A percentile compares a stretch with the other conserved stretches of the same genome.
Conservation (phyloP, 2,888 invertebrate genomes). For the Epinotia brunnichana region DNA sequence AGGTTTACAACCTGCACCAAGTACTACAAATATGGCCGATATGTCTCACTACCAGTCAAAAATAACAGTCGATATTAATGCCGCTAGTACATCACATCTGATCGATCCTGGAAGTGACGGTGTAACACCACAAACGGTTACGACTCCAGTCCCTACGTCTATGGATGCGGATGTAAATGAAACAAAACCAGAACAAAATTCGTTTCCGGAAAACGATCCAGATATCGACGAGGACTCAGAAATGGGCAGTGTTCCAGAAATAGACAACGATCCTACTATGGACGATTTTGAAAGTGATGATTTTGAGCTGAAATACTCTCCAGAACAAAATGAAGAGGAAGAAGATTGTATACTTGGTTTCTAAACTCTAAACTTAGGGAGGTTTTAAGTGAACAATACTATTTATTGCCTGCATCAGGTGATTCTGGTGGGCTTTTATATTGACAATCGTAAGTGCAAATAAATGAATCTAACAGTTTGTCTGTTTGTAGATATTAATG, state of each 20-base stretch:
- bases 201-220: background rate
- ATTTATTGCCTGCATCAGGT: background rate
- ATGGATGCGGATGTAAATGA: background rate
- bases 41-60: constrained; percentile 2
- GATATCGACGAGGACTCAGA: background rate
- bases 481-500: no score
- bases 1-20: background rate
- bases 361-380: constrained; percentile 13
- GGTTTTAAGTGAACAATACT: background rate
- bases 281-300: background rate
- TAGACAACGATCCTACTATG: background rate
- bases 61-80: background rate
- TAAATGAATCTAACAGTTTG: background rate
- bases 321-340: background rate
- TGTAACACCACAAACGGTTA: background rate
- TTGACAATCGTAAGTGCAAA: background rate
- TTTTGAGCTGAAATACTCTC: background rate
- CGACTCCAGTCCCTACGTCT: background rate
- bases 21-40: background rate
- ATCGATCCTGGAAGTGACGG: background rate
- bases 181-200: background rate
- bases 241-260: constrained; percentile 3
- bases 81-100: background rate
- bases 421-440: background rate
- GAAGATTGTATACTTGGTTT: constrained; percentile 39